A percentile compares a stretch with the other conserved stretches of the same genome.
Conservation (phyloP, 1,140 invertebrate genomes). For the Pseudobourletiella spinata region DNA sequence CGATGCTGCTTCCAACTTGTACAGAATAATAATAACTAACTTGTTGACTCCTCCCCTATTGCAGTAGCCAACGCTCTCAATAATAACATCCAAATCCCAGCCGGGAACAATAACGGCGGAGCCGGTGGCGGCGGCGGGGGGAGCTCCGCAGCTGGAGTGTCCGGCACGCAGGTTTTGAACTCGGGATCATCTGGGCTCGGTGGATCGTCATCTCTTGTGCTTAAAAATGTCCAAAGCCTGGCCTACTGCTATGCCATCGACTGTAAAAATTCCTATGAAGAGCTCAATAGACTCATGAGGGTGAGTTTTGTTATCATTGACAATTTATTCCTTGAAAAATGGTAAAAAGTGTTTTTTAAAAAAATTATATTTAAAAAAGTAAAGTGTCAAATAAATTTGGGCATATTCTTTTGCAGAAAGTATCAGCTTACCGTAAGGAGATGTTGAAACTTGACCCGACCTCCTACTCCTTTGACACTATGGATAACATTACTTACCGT, state of each 20-base stretch:
- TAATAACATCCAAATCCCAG: slow-evolving; percentile 21
- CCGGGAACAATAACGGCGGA: slow-evolving; percentile 1
- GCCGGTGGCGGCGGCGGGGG: neutral
- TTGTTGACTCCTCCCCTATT: too few relatives aligned
- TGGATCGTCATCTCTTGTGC: slow-evolving; percentile 13
- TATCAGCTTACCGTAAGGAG: slow-evolving; percentile 33
- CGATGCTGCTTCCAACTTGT: too few relatives aligned
- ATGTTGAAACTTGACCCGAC: slow-evolving; percentile 35
- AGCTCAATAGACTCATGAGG: slow-evolving; percentile 83
- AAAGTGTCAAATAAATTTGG: too few relatives aligned
- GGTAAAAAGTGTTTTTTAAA: neutral
- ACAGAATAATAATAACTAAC: too few relatives aligned
- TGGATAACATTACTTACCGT: slow-evolving; percentile 34
- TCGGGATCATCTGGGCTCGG: neutral
- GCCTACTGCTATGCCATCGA: slow-evolving; percentile 92
- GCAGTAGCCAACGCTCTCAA: slow-evolving; percentile 28
- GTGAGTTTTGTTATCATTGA: slow-evolving; percentile 20
- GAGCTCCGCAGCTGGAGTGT: neutral
- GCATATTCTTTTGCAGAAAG: slow-evolving; percentile 21
- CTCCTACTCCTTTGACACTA: slow-evolving; percentile 32
- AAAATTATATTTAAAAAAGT: too few relatives aligned
- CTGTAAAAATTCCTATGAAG: slow-evolving; percentile 89
- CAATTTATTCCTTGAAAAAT: neutral
- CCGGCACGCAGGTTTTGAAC: slow-evolving; percentile 4
- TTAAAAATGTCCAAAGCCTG: slow-evolving; percentile 56